These are phyloP conservation scores for Oscheius myriophilus DNA, from an alignment of 2,888 invertebrate species.

Conservation along the genomic window DNA sequence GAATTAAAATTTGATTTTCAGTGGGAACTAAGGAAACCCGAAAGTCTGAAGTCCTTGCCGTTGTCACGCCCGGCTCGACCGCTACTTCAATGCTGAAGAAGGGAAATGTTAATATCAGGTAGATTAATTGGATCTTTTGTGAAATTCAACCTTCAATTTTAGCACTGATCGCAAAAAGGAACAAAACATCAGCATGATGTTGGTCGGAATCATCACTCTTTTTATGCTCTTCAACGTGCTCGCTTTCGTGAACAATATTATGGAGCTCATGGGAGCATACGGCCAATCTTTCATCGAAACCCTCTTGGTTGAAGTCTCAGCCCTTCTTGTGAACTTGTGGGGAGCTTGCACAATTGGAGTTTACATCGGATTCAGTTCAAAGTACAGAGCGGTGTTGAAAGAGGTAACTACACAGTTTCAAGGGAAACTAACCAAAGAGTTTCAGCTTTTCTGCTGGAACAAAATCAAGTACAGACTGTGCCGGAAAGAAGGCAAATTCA, in stretches of 20 bases:
- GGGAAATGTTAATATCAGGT: constrained; percentile 14
- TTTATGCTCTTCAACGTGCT: constrained; percentile 65
- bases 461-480: too few relatives aligned
- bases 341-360: constrained; percentile 23
- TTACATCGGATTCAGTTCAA: constrained; percentile 24
- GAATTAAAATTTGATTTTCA: constrained; percentile 4
- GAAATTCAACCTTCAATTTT: neutral
- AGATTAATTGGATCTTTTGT: neutral
- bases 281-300: constrained; percentile 45
- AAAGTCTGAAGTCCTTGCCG: constrained; percentile 9
- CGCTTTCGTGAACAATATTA: constrained; percentile 64
- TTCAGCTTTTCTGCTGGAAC: too few relatives aligned
- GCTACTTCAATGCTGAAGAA: constrained; percentile 22
- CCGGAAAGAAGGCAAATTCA: too few relatives aligned
- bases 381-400: constrained; percentile 10
- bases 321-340: constrained; percentile 19
- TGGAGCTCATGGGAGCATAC: constrained; percentile 52
- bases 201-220: constrained; percentile 64
- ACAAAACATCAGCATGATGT: constrained; percentile 63
- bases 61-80: neutral
- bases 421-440: too few relatives aligned
- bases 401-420: too few relatives aligned
- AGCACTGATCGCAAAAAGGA: constrained; percentile 43
- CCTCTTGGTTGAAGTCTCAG: constrained; percentile 51
- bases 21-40: constrained; percentile 13